These are phyloP conservation scores for Limenitis arthemis DNA, from an alignment of 2,888 invertebrate genomes.

Conservation along the genomic window DNA sequence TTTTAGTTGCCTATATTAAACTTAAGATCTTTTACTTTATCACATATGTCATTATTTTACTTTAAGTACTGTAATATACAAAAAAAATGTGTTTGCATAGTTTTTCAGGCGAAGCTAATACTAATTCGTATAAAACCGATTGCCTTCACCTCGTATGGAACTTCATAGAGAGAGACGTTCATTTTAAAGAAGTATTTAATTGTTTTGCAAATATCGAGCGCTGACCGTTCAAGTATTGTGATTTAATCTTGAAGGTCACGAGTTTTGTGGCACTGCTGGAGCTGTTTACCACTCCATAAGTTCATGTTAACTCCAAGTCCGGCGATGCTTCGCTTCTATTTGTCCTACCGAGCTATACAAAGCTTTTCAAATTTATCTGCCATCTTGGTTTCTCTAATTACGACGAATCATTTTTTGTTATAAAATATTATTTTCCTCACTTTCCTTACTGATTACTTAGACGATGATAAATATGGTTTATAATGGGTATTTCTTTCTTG, in stretches of 20 bases:
- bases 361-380: constrained; percentile 5
- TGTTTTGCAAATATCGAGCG: constrained; percentile 26
- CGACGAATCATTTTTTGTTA: neutral
- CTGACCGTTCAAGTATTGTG: constrained; percentile 46
- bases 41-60: too few relatives aligned
- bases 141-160: constrained; percentile 11
- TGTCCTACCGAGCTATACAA: constrained; percentile 5
- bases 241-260: constrained; percentile 51
- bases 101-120: too few relatives aligned
- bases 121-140: constrained; percentile 6
- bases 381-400: constrained; percentile 1
- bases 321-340: too few relatives aligned
- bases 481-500: too few relatives aligned
- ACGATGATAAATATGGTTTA: too few relatives aligned
- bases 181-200: constrained; percentile 17
- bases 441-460: too few relatives aligned
- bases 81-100: neutral
- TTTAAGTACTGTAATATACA: too few relatives aligned
- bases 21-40: too few relatives aligned
- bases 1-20: neutral
- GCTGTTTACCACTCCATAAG: constrained; percentile 11
- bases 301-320: neutral
- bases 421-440: too few relatives aligned
- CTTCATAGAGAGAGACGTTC: constrained; percentile 16
- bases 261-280: constrained; percentile 13